Conservation (phyloP, 2,888 invertebrate genomes). For the Eupithecia tripunctaria region DNA sequence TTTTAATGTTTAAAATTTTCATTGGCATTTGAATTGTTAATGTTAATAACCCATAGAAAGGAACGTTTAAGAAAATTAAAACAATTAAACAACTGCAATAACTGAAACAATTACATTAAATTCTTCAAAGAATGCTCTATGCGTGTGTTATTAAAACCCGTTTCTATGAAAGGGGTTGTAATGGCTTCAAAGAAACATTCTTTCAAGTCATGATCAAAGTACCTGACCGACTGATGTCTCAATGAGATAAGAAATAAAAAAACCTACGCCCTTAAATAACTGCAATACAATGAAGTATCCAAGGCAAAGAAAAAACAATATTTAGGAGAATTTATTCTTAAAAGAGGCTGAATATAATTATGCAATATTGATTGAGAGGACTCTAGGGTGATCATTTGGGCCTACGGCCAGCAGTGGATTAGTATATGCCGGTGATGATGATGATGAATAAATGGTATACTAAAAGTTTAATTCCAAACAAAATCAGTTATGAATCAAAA, state of each 20-base stretch:
- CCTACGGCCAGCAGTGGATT: too few species aligned
- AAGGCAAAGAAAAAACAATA: not conserved
- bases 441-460: not conserved
- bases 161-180: constrained; percentile 27
- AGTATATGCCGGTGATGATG: too few species aligned
- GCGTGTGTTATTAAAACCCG: constrained; percentile 27
- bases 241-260: constrained; percentile 24
- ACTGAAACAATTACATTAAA: constrained; percentile 8
- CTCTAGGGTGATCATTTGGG: too few species aligned
- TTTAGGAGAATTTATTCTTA: not conserved
- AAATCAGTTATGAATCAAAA: too few species aligned
- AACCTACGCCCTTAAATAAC: not conserved
- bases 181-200: constrained; percentile 29
- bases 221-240: constrained; percentile 26
- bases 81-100: not conserved
- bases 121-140: constrained; percentile 10
- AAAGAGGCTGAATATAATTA: not conserved
- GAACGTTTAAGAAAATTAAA: not conserved
- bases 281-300: not conserved
- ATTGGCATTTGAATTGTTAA: not conserved
- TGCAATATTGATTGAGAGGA: too few species aligned
- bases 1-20: not conserved
- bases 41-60: not conserved
- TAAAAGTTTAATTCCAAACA: not conserved
- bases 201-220: constrained; percentile 24